These are phyloP conservation scores for Turnix velox DNA, from an alignment of 2,113 vertebrate genomes.

Conservation along the genomic window DNA sequence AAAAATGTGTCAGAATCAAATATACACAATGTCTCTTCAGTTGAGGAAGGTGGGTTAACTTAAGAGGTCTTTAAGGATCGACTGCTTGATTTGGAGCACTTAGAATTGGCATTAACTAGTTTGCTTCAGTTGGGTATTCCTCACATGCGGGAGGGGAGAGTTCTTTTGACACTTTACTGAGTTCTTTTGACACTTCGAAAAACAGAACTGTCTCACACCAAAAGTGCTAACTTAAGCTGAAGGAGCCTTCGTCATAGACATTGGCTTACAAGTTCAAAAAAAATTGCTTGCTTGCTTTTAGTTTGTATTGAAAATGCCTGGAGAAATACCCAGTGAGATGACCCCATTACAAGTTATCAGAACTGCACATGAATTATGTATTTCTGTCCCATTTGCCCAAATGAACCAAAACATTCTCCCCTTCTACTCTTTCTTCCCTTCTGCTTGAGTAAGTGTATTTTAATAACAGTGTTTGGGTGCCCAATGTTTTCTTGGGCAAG, in stretches of 20 bases:
- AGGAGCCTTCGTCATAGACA: background rate
- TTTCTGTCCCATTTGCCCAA: background rate
- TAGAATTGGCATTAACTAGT: background rate
- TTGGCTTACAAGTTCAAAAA: background rate
- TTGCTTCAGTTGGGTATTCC: background rate
- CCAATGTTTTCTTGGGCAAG: background rate
- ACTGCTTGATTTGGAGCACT: background rate
- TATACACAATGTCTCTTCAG: background rate
- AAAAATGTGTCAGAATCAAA: background rate
- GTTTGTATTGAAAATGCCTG: background rate
- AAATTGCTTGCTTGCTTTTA: background rate
- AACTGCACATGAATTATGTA: background rate
- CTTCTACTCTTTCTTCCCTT: background rate
- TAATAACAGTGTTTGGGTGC: background rate
- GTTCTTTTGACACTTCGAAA: background rate
- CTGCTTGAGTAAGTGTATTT: background rate
- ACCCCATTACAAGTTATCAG: background rate
- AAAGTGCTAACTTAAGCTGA: background rate
- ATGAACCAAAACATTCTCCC: background rate
- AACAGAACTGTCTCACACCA: background rate
- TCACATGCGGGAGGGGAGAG: background rate
- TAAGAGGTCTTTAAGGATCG: background rate
- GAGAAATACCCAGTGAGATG: background rate
- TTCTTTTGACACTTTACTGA: background rate
- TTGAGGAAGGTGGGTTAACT: background rate